Evolutionary conservation across 2,888 invertebrate species (phyloP).

Genomic region (Tetanocera ferruginea): DNA sequence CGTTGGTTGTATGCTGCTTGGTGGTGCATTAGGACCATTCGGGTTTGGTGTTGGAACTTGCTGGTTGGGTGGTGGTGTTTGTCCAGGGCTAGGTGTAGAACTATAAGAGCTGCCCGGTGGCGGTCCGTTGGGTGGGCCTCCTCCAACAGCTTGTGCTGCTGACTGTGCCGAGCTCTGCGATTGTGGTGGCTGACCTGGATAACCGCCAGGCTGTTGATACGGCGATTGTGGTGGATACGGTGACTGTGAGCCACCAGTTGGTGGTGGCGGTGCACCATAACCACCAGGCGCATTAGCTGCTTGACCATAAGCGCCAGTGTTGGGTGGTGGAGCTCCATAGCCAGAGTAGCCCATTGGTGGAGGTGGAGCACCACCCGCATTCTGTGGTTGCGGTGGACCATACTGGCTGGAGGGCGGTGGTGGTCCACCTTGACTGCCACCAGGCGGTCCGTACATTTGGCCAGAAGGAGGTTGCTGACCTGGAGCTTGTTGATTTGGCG

Average conservation of each 20-base stretch:
- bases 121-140: slow-evolving; percentile 52
- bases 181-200: slow-evolving; percentile 59
- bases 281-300: slow-evolving; percentile 61
- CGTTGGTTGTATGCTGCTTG: slow-evolving; percentile 55
- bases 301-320: slow-evolving; percentile 51
- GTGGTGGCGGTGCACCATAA: slow-evolving; percentile 66
- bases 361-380: slow-evolving; percentile 58
- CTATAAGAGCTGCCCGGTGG: slow-evolving; percentile 68
- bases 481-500: slow-evolving; percentile 61
- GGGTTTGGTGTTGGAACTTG: slow-evolving; percentile 61
- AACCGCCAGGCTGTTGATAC: slow-evolving; percentile 70
- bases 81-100: slow-evolving; percentile 72
- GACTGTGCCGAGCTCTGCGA: slow-evolving; percentile 49
- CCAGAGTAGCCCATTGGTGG: slow-evolving; percentile 68
- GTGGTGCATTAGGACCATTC: slow-evolving; percentile 60
- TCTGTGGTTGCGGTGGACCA: slow-evolving; percentile 61
- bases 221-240: slow-evolving; percentile 70
- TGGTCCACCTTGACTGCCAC: slow-evolving; percentile 69
- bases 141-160: slow-evolving; percentile 51
- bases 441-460: slow-evolving; percentile 68
- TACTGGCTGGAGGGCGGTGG: slow-evolving; percentile 62
- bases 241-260: slow-evolving; percentile 62
- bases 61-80: slow-evolving; percentile 63
- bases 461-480: slow-evolving; percentile 65
- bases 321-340: slow-evolving; percentile 69